Conservation (phyloP, 2,888 invertebrate genomes). For the Galerucella calmariensis region DNA sequence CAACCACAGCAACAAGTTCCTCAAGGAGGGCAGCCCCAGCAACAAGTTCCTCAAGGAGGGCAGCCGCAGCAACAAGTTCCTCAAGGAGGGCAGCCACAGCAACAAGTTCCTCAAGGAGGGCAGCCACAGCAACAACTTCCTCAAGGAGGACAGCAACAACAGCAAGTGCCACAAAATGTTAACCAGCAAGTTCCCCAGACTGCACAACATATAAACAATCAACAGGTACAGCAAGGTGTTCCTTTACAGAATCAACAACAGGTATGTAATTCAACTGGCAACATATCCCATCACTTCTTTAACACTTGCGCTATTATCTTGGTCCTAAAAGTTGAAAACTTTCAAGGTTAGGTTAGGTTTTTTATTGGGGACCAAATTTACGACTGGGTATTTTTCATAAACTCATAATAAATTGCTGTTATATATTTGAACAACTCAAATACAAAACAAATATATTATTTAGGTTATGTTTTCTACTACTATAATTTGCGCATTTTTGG, state of each 20-base stretch:
- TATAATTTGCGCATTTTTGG: too few species aligned
- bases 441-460: too few species aligned
- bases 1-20: slow-evolving; percentile 42
- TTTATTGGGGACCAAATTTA: too few species aligned
- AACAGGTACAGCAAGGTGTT: slow-evolving; percentile 7
- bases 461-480: too few species aligned
- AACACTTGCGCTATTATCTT: too few species aligned
- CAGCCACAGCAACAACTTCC: slow-evolving; percentile 39
- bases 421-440: too few species aligned
- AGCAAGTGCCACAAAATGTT: slow-evolving; percentile 43
- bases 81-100: slow-evolving; percentile 30
- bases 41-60: slow-evolving; percentile 28
- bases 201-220: slow-evolving; percentile 6
- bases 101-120: slow-evolving; percentile 32
- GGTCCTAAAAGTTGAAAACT: too few species aligned
- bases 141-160: slow-evolving; percentile 50
- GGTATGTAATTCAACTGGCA: neutral
- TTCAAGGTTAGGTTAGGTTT: too few species aligned
- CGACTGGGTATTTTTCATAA: too few species aligned
- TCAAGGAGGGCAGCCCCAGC: slow-evolving; percentile 24
- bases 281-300: too few species aligned
- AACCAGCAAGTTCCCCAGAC: slow-evolving; percentile 9
- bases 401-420: too few species aligned
- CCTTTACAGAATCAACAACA: slow-evolving; percentile 14
- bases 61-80: slow-evolving; percentile 34